Conservation (phyloP, 2,888 invertebrate genomes). For the Drosophila longiperda region DNA sequence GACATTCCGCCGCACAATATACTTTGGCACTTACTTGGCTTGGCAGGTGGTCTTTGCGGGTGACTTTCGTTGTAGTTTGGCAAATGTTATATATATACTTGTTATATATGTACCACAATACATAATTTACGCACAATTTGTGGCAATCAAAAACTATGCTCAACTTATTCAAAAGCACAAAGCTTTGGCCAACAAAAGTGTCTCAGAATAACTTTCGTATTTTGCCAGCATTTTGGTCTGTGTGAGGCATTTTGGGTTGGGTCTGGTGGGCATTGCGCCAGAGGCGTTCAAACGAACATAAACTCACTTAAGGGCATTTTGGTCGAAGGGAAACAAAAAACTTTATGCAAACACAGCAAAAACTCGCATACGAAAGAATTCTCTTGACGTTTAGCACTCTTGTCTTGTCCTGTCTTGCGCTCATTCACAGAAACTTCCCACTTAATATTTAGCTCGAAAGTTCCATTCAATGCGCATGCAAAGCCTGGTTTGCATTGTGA, state of each 20-base stretch:
- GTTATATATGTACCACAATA: constrained; percentile 40
- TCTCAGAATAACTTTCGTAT: constrained; percentile 1
- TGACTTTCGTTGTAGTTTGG: constrained; percentile 28
- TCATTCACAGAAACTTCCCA: constrained; percentile 35
- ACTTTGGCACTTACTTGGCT: constrained; percentile 9
- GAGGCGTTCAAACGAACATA: constrained; percentile 41
- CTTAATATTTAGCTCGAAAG: constrained; percentile 3
- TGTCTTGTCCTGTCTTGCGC: neutral
- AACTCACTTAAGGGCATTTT: constrained; percentile 46
- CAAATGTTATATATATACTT: constrained; percentile 24
- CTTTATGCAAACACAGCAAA: constrained; percentile 70
- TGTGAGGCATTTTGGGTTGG: constrained; percentile 15
- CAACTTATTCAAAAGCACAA: constrained; percentile 54
- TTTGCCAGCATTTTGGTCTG: neutral
- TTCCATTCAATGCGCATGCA: neutral
- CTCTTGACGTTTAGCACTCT: neutral
- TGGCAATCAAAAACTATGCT: constrained; percentile 69
- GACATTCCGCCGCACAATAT: constrained; percentile 6
- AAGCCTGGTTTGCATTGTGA: constrained; percentile 6
- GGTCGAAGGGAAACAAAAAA: constrained; percentile 40
- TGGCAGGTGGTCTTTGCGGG: constrained; percentile 44
- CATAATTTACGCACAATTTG: constrained; percentile 73
- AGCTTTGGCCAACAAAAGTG: constrained; percentile 17
- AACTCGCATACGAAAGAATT: constrained; percentile 40
- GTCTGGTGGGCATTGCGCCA: constrained; percentile 4